These are phyloP conservation scores for Sinonovacula constricta DNA, from an alignment of 1,140 invertebrate species.

Conservation along the genomic window DNA sequence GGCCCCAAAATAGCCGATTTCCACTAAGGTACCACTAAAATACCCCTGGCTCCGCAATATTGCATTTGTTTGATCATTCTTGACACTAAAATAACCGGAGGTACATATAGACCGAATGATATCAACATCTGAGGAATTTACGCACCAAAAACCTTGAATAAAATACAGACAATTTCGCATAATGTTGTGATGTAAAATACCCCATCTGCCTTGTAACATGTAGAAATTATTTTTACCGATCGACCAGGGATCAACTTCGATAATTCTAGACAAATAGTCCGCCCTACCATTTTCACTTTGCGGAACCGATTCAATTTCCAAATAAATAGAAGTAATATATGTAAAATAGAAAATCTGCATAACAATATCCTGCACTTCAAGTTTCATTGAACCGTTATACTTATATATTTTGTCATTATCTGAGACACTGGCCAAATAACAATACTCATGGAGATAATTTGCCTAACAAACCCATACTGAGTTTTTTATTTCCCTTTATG, in stretches of 20 bases:
- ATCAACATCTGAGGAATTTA: background rate
- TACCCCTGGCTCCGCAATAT: background rate
- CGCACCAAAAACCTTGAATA: slow-evolving; percentile 32
- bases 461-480: background rate
- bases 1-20: slow-evolving; percentile 12
- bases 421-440: slow-evolving; percentile 21
- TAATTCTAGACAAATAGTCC: slow-evolving; percentile 20
- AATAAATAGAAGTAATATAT: background rate
- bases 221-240: background rate
- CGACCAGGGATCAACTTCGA: background rate
- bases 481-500: background rate
- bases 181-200: background rate
- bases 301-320: slow-evolving; percentile 27
- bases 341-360: slow-evolving; percentile 28
- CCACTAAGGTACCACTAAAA: slow-evolving; percentile 2
- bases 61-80: slow-evolving; percentile 38
- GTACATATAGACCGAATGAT: slow-evolving; percentile 21
- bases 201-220: slow-evolving; percentile 2
- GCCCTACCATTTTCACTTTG: slow-evolving; percentile 4
- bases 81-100: slow-evolving; percentile 1
- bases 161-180: slow-evolving; percentile 9
- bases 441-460: slow-evolving; percentile 28
- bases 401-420: slow-evolving; percentile 17
- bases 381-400: slow-evolving; percentile 26
- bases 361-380: slow-evolving; percentile 13